These are phyloP conservation scores for Crypturellus tataupa DNA, from an alignment of 2,797 vertebrate species.

Conservation along the genomic window DNA sequence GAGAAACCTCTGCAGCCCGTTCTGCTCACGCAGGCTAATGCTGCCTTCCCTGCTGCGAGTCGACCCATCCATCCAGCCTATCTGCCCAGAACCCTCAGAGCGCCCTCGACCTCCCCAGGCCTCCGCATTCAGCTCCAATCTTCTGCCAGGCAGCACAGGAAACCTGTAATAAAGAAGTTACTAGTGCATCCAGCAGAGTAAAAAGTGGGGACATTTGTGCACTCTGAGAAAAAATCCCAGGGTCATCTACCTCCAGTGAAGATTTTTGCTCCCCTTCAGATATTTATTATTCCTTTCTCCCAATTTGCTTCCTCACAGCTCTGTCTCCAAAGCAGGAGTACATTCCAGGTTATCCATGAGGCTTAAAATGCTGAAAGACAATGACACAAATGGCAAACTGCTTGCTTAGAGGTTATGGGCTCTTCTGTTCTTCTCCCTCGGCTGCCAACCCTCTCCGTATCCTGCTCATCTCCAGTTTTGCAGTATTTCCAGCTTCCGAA, in stretches of 20 bases:
- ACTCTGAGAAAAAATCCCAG: constrained; percentile 53
- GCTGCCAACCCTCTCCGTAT: background rate
- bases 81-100: background rate
- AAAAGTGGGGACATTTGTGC: constrained; percentile 39
- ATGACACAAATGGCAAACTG: background rate
- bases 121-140: constrained; percentile 47
- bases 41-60: background rate
- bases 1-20: background rate
- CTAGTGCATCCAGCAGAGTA: background rate
- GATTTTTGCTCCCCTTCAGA: constrained; percentile 55
- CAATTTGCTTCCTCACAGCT: constrained; percentile 24
- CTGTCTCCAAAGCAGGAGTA: constrained; percentile 6
- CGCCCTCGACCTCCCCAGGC: constrained; percentile 11
- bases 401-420: background rate
- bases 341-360: constrained; percentile 43
- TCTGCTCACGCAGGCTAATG: background rate
- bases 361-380: background rate
- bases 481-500: background rate
- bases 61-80: background rate
- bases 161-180: constrained; percentile 41
- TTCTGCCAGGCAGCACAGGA: constrained; percentile 54
- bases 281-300: constrained; percentile 68
- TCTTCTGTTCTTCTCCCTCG: background rate
- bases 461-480: accelerated
- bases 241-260: background rate